Evolutionary conservation across 2,888 invertebrate genomes (phyloP), one percentile per base, ranked within the genome.

Genomic region (Xylota segnis): DNA sequence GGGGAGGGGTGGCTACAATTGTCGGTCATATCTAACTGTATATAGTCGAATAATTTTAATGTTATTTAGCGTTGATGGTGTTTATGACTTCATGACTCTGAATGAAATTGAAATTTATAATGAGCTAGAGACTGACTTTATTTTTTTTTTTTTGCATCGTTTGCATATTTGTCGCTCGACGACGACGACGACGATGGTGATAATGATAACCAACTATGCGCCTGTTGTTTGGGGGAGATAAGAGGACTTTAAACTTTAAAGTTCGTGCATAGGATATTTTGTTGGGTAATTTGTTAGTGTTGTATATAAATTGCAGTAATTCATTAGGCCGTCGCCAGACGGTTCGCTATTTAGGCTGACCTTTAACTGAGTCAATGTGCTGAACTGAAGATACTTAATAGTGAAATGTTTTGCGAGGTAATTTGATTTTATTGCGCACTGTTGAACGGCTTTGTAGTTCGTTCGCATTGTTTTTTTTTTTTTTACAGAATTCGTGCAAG

Each of bases 71-170:
- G 23, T 43, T 56, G 63, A 59, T 40, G 16, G 58, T 58, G 29
- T 58, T 40, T 65, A 72, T 79, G 72, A 65, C 72, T 79, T 72
- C 61, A 65, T 72, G 47, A 56, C 54, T 47, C 34, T 54, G 54
- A 81, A 75, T 81, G 75, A 75, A 75, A 68, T 68, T 75, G 81
- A 74, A 79, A 72, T 65, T 79, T 72, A 43, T 59, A 65, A 56
- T 71, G 59, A 59, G 70, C 43, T 56, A 65, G 10, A 23, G 27
- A 32, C 68, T 43, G 29, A 16, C 16, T 14, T 16, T n/a, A n/a
- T n/a, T n/a, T 34, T 52, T 27, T 63, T 10, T 52, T 58, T 50
- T 50, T 56, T 59, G 32, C 50, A 66, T 37, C 58, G 59, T 79
- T 79, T 79, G 59, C 65, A 79, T 66, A 66, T 74, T 79, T 43